Conservation (phyloP, 2,113 vertebrate species). For the Pongo abelii region DNA sequence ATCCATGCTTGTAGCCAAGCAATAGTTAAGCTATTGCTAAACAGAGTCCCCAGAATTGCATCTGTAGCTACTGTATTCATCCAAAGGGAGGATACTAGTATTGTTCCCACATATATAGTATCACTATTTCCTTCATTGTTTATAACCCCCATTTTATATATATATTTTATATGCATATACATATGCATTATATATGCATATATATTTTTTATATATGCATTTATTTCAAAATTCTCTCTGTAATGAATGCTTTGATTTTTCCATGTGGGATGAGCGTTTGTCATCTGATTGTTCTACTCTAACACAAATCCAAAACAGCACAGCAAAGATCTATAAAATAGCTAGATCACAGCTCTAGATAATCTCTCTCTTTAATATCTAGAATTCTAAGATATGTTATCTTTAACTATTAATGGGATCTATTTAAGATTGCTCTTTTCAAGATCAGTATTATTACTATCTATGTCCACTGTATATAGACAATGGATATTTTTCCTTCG, state of each 20-base stretch:
- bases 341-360: not conserved
- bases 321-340: not conserved
- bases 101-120: not conserved
- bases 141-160: not conserved
- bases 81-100: not conserved
- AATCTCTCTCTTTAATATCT: not conserved
- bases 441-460: constrained; percentile 24
- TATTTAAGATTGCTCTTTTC: not conserved
- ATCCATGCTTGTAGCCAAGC: not conserved
- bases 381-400: not conserved
- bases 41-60: not conserved
- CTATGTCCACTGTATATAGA: not conserved
- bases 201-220: not conserved
- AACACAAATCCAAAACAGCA: not conserved
- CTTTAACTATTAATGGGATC: not conserved
- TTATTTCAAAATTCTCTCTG: not conserved
- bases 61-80: not conserved
- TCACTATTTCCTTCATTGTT: not conserved
- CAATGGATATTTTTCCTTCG: not conserved
- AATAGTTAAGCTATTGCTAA: not conserved
- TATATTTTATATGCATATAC: too few species aligned
- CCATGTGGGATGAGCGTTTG: not conserved
- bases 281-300: not conserved
- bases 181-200: too few species aligned
- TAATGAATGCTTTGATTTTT: not conserved